Percentiles rank a stretch among this genome's conserved stretches.
Conservation (phyloP, 2,113 vertebrate genomes). For the Varanus salvator region DNA sequence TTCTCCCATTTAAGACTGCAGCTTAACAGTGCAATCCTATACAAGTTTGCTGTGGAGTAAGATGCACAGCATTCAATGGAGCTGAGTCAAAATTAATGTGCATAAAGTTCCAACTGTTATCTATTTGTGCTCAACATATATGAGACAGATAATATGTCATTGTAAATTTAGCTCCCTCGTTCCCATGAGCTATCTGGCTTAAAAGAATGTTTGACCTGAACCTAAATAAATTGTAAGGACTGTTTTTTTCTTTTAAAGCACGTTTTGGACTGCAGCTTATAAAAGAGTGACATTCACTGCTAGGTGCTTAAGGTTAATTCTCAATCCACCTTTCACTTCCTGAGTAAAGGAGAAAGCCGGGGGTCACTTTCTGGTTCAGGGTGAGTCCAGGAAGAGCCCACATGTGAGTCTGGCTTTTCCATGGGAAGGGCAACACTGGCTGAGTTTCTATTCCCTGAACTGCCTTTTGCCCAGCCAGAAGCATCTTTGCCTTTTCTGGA, state of each 20-base stretch:
- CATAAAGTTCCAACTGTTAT: not conserved
- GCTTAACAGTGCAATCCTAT: too few species aligned
- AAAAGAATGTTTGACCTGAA: not conserved
- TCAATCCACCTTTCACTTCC: slow-evolving; percentile 12
- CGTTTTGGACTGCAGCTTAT: not conserved
- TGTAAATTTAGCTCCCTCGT: not conserved
- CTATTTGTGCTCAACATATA: not conserved
- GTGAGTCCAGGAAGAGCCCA: too few species aligned
- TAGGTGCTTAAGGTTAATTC: not conserved
- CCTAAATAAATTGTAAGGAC: not conserved
- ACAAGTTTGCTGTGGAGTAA: not conserved
- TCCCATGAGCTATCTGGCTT: not conserved
- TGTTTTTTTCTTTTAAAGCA: not conserved
- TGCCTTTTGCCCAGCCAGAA: too few species aligned
- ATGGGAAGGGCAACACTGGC: too few species aligned
- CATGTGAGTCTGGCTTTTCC: too few species aligned
- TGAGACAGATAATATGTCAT: not conserved
- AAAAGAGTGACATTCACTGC: not conserved
- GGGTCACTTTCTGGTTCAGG: not conserved
- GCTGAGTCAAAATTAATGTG: not conserved
- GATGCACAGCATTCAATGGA: not conserved
- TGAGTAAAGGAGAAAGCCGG: not conserved
- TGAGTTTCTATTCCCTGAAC: too few species aligned
- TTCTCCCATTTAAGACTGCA: not conserved
- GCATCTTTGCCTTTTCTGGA: too few species aligned